phyloP scores from a whole-genome alignment of 2,888 invertebrate genomes.

The Disparrhopalites patrizii region DNA sequence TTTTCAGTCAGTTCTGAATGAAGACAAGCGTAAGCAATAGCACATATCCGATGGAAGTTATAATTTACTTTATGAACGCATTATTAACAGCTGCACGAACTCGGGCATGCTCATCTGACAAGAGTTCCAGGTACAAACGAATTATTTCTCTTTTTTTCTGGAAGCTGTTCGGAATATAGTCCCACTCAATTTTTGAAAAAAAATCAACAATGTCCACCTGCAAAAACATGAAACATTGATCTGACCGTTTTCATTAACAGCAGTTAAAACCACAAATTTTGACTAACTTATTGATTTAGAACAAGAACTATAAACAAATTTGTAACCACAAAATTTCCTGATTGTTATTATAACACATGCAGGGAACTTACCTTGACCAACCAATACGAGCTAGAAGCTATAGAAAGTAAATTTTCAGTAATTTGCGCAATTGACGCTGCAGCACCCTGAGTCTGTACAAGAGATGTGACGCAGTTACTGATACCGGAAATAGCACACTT shows the following conservation, averaged over 20 bases:
- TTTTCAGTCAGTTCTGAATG: no score
- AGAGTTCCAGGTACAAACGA: conserved; percentile 61
- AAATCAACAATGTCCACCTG: conserved; percentile 65
- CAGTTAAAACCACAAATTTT: conserved; percentile 8
- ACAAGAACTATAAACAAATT: no score
- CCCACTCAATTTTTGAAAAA: conserved; percentile 53
- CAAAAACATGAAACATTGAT: conserved; percentile 37
- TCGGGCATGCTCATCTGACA: conserved; percentile 72
- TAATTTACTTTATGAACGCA: conserved; percentile 62
- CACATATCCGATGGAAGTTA: neutral
- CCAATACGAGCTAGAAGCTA: conserved; percentile 76
- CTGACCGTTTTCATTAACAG: neutral
- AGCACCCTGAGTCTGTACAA: conserved; percentile 64
- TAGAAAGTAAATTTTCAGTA: conserved; percentile 61
- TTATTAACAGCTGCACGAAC: conserved; percentile 68
- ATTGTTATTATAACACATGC: neutral
- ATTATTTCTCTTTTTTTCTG: conserved; percentile 59
- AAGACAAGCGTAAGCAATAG: no score
- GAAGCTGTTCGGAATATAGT: conserved; percentile 25
- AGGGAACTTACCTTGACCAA: conserved; percentile 65
- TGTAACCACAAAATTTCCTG: no score
- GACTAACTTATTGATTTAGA: neutral
- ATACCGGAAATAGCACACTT: conserved; percentile 59
- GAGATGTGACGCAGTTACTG: conserved; percentile 57
- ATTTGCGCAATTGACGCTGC: conserved; percentile 56